Evolutionary conservation across 1,140 invertebrate genomes (phyloP).

Genomic region (Musca vetustissima): DNA sequence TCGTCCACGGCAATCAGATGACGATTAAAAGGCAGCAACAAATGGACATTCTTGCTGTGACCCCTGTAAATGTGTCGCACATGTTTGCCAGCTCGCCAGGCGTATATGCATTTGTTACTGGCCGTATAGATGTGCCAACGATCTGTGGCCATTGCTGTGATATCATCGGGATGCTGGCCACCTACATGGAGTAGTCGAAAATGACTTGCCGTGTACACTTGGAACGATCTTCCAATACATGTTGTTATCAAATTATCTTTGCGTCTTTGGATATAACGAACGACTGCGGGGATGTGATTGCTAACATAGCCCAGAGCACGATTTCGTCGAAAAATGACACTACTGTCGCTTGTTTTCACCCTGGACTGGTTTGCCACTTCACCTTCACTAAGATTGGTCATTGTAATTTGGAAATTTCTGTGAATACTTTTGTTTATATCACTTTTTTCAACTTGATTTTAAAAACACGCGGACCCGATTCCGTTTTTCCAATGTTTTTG

Average conservation of each 20-base stretch:
- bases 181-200: constrained; percentile 83
- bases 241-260: constrained; percentile 89
- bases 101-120: constrained; percentile 76
- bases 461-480: constrained; percentile 10
- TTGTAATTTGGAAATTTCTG: not conserved
- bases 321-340: constrained; percentile 80
- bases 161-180: constrained; percentile 76
- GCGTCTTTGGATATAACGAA: constrained; percentile 79
- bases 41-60: constrained; percentile 71
- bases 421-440: not conserved
- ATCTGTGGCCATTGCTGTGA: constrained; percentile 80
- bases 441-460: not conserved
- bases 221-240: constrained; percentile 86
- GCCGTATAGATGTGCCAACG: constrained; percentile 82
- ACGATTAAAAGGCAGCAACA: constrained; percentile 83
- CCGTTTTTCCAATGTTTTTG: too few relatives aligned
- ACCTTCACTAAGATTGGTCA: constrained; percentile 16
- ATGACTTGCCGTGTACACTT: constrained; percentile 85
- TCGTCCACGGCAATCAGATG: constrained; percentile 87
- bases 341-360: constrained; percentile 50
- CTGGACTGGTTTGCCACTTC: not conserved
- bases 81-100: constrained; percentile 86
- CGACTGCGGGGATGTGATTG: constrained; percentile 83
- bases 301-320: constrained; percentile 90
- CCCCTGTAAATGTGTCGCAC: constrained; percentile 80